These are phyloP conservation scores for Diadumene lineata DNA, from an alignment of 92 coral and sea anemone species.

Conservation along the genomic window DNA sequence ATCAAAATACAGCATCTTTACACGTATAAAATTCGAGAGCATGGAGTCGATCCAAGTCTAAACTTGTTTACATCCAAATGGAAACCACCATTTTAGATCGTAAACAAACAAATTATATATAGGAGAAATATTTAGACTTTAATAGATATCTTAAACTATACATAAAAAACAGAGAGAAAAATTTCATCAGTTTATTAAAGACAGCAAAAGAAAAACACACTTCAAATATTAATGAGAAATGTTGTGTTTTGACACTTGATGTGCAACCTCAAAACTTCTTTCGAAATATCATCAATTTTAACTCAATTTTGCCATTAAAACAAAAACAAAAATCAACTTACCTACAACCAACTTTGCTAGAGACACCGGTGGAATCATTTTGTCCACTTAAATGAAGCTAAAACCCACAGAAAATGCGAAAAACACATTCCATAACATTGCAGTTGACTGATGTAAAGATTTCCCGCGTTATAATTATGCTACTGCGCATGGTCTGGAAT, in stretches of 20 bases:
- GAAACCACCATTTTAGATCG: no score
- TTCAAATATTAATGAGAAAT: no score
- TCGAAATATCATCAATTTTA: background rate
- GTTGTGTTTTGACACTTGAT: conserved; percentile 1
- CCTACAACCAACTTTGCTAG: conserved; percentile 61
- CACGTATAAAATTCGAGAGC: no score
- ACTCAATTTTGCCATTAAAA: background rate
- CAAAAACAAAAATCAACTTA: conserved; percentile 23
- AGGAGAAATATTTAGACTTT: no score
- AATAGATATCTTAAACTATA: no score
- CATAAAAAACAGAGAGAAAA: no score
- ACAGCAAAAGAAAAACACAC: no score
- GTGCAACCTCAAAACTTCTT: background rate
- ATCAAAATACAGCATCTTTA: no score
- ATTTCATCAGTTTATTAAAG: no score
- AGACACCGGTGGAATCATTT: conserved; percentile 28
- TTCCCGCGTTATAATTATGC: conserved; percentile 14
- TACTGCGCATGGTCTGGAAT: conserved; percentile 7
- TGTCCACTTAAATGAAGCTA: background rate
- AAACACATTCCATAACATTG: background rate
- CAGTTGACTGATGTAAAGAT: background rate
- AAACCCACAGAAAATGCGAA: background rate
- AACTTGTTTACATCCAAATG: no score
- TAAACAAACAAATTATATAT: no score
- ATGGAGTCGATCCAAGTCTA: no score